Percentiles rank a stretch among this genome's conserved stretches.
phyloP scores from a whole-genome alignment of 2,113 vertebrate species.

The Macroglossus sobrinus region DNA sequence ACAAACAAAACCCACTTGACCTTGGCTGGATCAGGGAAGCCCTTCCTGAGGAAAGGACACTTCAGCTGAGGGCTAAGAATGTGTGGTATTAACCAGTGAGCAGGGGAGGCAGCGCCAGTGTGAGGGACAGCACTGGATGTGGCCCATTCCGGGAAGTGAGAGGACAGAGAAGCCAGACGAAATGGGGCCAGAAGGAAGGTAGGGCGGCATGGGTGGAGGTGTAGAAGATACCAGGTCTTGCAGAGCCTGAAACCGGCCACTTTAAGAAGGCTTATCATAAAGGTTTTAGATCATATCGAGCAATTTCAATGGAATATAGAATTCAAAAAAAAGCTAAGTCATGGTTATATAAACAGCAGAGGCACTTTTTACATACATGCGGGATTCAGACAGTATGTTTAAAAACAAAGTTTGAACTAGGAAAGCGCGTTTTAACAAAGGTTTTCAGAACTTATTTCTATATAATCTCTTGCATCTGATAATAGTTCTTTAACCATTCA shows the following conservation, averaged over 20 bases:
- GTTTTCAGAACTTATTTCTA: background rate
- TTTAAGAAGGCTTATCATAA: background rate
- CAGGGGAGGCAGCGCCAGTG: background rate
- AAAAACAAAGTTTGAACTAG: background rate
- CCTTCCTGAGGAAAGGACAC: conserved; percentile 25
- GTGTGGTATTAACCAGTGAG: no score
- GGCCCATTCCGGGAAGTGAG: background rate
- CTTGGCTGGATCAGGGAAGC: background rate
- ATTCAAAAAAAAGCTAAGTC: background rate
- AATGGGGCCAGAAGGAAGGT: background rate
- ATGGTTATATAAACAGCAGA: conserved; percentile 6
- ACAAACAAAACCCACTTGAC: background rate
- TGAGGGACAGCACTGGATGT: no score
- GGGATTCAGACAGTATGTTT: background rate
- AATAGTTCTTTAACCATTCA: background rate
- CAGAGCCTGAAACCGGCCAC: background rate
- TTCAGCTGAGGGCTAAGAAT: background rate
- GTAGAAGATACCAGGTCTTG: background rate
- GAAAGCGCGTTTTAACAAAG: background rate
- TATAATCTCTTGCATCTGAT: background rate
- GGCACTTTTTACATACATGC: background rate
- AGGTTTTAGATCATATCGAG: background rate
- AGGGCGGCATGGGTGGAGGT: background rate
- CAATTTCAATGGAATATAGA: background rate
- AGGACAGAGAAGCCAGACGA: background rate